Conservation (phyloP, 2,113 vertebrate genomes). For the Collichthys lucidus region DNA sequence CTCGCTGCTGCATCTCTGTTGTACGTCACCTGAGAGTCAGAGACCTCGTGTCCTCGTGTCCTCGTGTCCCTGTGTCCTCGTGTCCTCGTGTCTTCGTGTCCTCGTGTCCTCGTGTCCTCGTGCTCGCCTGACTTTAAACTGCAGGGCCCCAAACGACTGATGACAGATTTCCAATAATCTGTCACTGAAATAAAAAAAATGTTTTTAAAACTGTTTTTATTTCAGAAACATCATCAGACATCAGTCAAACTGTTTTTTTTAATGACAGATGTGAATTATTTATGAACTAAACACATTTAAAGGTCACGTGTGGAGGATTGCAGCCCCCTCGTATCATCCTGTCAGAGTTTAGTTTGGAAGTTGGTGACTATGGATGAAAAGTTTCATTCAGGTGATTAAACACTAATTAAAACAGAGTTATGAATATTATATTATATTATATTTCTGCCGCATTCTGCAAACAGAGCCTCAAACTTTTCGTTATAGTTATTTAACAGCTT, state of each 20-base stretch:
- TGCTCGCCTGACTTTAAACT: not conserved
- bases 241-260: not conserved
- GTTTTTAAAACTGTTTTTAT: not conserved
- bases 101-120: too few species aligned
- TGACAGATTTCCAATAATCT: not conserved
- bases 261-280: not conserved
- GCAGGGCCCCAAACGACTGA: not conserved
- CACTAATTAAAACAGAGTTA: too few species aligned
- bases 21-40: slow-evolving; percentile 4
- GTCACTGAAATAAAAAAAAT: not conserved
- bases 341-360: too few species aligned
- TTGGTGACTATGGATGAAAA: too few species aligned
- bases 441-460: too few species aligned
- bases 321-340: too few species aligned
- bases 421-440: too few species aligned
- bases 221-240: not conserved
- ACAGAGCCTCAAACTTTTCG: not conserved
- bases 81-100: too few species aligned
- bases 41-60: not conserved
- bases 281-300: too few species aligned
- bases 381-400: too few species aligned
- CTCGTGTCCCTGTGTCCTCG: too few species aligned
- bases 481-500: not conserved
- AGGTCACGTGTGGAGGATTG: too few species aligned
- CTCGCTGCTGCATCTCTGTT: not conserved